Conservation (phyloP, 2,888 invertebrate genomes). For the Tortricodes alternella region DNA sequence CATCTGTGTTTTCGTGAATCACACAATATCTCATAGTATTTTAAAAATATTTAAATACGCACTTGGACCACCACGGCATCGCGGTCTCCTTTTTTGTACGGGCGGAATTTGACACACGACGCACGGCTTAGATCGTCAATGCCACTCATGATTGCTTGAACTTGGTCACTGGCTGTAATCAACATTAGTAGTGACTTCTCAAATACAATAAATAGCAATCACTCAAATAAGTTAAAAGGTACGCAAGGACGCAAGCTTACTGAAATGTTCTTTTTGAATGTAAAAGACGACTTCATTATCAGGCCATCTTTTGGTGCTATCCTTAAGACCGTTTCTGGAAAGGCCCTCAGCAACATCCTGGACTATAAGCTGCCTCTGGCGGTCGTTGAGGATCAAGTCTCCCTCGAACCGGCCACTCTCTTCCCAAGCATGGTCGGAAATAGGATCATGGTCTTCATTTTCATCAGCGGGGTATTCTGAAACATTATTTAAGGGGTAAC, state of each 20-base stretch:
- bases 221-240: slow-evolving; percentile 8
- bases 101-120: slow-evolving; percentile 77
- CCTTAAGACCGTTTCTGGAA: slow-evolving; percentile 70
- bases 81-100: slow-evolving; percentile 68
- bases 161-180: slow-evolving; percentile 64
- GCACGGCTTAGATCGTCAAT: slow-evolving; percentile 72
- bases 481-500: background rate
- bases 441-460: slow-evolving; percentile 59
- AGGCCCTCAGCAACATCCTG: slow-evolving; percentile 70
- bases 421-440: slow-evolving; percentile 75
- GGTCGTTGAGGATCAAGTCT: slow-evolving; percentile 74
- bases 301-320: slow-evolving; percentile 74
- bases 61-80: slow-evolving; percentile 79
- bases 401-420: slow-evolving; percentile 80
- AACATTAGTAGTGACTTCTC: too few relatives aligned
- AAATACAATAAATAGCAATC: background rate
- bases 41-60: slow-evolving; percentile 18
- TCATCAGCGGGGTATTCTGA: slow-evolving; percentile 46
- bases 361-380: slow-evolving; percentile 69
- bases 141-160: slow-evolving; percentile 70
- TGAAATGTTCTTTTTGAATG: slow-evolving; percentile 72
- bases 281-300: slow-evolving; percentile 73
- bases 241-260: slow-evolving; percentile 59
- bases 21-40: too few relatives aligned
- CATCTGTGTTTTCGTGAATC: too few relatives aligned